phyloP scores from a whole-genome alignment of 2,888 invertebrate species.

The Catocala fraxini region DNA sequence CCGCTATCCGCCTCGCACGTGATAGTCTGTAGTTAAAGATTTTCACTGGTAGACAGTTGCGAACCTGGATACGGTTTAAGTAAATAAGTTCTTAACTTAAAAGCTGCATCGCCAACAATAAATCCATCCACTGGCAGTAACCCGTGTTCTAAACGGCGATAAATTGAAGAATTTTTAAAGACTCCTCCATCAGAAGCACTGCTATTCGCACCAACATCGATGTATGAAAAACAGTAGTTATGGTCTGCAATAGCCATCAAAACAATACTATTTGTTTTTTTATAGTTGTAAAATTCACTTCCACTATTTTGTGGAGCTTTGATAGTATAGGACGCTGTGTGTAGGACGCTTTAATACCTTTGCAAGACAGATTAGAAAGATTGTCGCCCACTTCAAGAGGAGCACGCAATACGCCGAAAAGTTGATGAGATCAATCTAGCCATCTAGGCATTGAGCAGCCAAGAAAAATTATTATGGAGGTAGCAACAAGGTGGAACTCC shows the following conservation, averaged over 20 bases:
- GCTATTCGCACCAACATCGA: slow-evolving; percentile 13
- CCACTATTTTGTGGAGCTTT: slow-evolving; percentile 28
- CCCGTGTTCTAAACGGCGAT: slow-evolving; percentile 9
- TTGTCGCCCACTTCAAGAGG: background rate
- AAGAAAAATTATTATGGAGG: slow-evolving; percentile 16
- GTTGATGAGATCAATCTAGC: slow-evolving; percentile 2
- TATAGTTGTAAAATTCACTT: slow-evolving; percentile 48
- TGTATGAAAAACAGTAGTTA: slow-evolving; percentile 39
- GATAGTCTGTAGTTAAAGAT: slow-evolving; percentile 19
- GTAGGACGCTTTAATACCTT: no score
- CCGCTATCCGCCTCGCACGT: slow-evolving; percentile 8
- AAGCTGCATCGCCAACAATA: slow-evolving; percentile 13
- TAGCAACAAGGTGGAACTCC: slow-evolving; percentile 23
- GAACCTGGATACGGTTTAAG: slow-evolving; percentile 18
- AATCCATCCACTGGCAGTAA: slow-evolving; percentile 10
- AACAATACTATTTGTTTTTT: slow-evolving; percentile 44
- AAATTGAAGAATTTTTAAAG: slow-evolving; percentile 7
- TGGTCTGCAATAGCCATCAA: slow-evolving; percentile 45
- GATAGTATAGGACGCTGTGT: no score
- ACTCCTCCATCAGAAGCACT: slow-evolving; percentile 19
- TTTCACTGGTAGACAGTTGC: slow-evolving; percentile 6
- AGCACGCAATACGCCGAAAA: slow-evolving; percentile 6
- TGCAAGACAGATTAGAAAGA: no score
- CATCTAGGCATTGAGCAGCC: slow-evolving; percentile 9
- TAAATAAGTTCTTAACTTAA: slow-evolving; percentile 16